phyloP scores from a whole-genome alignment of 2,113 vertebrate genomes.

The Carassius gibelio region DNA sequence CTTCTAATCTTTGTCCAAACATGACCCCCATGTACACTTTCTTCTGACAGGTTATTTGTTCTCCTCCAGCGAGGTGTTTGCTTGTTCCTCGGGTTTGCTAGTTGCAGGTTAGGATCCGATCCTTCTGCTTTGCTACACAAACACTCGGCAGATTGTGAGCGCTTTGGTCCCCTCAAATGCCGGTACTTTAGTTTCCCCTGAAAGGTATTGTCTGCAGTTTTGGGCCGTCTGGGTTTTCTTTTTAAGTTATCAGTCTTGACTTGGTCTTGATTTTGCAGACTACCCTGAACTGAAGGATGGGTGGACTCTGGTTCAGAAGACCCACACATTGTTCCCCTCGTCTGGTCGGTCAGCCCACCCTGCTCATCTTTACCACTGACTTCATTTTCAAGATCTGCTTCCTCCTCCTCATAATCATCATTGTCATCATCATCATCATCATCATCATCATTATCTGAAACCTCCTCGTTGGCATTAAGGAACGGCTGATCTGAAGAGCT shows the following conservation, averaged over 20 bases:
- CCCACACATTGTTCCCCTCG: conserved; percentile 62
- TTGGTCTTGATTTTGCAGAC: not conserved
- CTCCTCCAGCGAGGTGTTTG: conserved; percentile 66
- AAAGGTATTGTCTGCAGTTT: conserved; percentile 54
- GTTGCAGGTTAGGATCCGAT: conserved; percentile 74
- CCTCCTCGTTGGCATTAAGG: conserved; percentile 56
- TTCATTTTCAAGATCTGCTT: conserved; percentile 56
- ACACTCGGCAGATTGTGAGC: conserved; percentile 74
- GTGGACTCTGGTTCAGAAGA: conserved; percentile 66
- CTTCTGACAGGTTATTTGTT: not conserved
- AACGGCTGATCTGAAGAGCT: conserved; percentile 42
- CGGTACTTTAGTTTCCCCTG: conserved; percentile 53
- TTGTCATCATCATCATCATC: conserved; percentile 12
- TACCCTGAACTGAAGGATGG: conserved; percentile 39
- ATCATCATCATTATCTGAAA: conserved; percentile 29
- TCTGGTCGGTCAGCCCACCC: conserved; percentile 42
- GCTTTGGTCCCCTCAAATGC: conserved; percentile 51
- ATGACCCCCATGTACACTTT: conserved; percentile 49
- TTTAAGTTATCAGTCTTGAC: not conserved
- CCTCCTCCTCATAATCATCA: conserved; percentile 44
- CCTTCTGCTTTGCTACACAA: conserved; percentile 70
- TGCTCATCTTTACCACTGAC: conserved; percentile 39
- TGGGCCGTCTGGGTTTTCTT: conserved; percentile 46
- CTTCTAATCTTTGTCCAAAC: conserved; percentile 69
- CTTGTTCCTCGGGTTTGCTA: conserved; percentile 75